These are phyloP conservation scores for Tethya wilhelma DNA, from an alignment of 37 sponge, comb jelly and placozoan species.

Conservation along the genomic window DNA sequence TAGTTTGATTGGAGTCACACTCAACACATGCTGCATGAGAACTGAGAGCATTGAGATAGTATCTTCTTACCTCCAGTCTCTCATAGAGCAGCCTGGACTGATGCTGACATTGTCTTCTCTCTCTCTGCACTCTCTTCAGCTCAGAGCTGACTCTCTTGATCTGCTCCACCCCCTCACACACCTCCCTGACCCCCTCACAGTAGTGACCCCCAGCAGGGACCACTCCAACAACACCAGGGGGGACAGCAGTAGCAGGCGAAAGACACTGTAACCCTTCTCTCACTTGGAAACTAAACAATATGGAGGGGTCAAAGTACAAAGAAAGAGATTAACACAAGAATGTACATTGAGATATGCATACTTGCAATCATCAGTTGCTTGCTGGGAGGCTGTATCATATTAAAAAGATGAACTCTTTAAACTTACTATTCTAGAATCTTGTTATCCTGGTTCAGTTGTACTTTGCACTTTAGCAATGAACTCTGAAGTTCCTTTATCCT, in stretches of 20 bases:
- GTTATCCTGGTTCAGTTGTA: slow-evolving; percentile 4
- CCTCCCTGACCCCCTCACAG: neutral
- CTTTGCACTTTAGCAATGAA: neutral
- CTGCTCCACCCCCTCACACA: neutral
- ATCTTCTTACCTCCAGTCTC: slow-evolving; percentile 6
- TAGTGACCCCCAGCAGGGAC: too few species aligned
- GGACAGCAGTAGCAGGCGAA: too few species aligned
- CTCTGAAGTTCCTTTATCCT: slow-evolving; percentile 23
- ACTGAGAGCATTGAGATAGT: too few species aligned
- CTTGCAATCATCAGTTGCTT: neutral
- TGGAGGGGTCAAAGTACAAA: slow-evolving; percentile 17
- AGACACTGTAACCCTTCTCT: too few species aligned
- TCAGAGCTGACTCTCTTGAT: neutral
- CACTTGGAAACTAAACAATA: too few species aligned
- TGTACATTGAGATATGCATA: too few species aligned
- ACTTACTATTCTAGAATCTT: slow-evolving; percentile 37
- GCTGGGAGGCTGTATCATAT: neutral
- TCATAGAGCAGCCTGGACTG: neutral
- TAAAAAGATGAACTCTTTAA: neutral
- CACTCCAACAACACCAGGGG: too few species aligned
- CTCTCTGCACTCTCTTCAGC: slow-evolving; percentile 6
- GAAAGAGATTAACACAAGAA: too few species aligned
- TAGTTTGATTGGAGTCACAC: too few species aligned
- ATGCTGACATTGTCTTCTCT: neutral
- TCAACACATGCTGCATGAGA: too few species aligned